Evolutionary conservation across 1,140 invertebrate genomes (phyloP), one percentile per base, ranked within the genome.

Genomic region (Oncopodura yosiiana): DNA sequence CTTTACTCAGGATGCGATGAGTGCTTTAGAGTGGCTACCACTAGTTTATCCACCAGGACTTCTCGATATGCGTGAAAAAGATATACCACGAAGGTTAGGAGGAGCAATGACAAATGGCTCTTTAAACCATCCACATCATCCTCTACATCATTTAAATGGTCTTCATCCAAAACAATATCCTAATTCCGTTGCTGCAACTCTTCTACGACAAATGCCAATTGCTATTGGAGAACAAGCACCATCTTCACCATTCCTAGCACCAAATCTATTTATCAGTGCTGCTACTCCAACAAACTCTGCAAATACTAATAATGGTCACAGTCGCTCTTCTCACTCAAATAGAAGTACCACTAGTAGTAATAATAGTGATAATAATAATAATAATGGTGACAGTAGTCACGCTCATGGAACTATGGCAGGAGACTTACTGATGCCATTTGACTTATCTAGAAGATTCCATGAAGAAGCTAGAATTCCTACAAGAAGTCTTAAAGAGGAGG

Each of bases 11-110:
- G 55, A 88, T 86, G 70, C 87, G 87, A 69, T 81, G 86, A 41
- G 93, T 89, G 89, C 86, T 90, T 19, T 87, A 81, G 78, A 89
- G 91, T 71, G 78, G 85, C 61, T 86, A 89, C 69, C 78, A 79
- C 53, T 79, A 87, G 69, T 87, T 76, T 69, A 56, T 41, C 54
- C 58, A 16, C 53, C 43, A 4, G 56, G 54, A 9, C 24, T 64
- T 16, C 41, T 62, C 14, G 57, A 58, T 67, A 84, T 86, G 82
- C 79, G 83, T 71, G 83, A 85, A 72, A 86, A 86, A 71, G 81
- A 85, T 72, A 82, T 79, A 65, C 82, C 82, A 55, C 74, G 82
- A 66, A 84, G 84, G 71, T 83, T 84, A 81, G 70, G 77, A 66
- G 67, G 71, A 9, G 61, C 68, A 6, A 63, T 67, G 37, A 75